Evolutionary conservation across 2,888 invertebrate genomes (phyloP).

Genomic region (Torymus tubicola): DNA sequence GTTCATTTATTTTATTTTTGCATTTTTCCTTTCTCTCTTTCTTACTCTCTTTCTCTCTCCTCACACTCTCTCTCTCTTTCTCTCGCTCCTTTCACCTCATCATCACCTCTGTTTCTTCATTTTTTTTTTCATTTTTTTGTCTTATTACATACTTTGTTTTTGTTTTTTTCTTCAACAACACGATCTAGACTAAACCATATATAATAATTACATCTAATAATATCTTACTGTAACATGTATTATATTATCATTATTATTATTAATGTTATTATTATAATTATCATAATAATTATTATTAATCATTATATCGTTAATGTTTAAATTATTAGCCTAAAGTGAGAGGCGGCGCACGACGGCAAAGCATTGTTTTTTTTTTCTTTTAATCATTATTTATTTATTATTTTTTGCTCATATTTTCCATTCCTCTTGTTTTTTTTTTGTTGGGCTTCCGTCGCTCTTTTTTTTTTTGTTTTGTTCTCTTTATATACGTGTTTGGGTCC

Average conservation of each 20-base stretch:
- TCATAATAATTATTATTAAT: constrained; percentile 68
- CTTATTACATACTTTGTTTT: constrained; percentile 64
- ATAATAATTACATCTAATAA: constrained; percentile 77
- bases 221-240: constrained; percentile 77
- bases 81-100: constrained; percentile 55
- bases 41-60: constrained; percentile 58
- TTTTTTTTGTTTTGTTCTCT: not conserved
- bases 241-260: constrained; percentile 73
- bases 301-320: constrained; percentile 72
- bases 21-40: constrained; percentile 45
- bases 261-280: constrained; percentile 72
- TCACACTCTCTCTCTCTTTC: constrained; percentile 37
- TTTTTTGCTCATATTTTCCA: constrained; percentile 60
- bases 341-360: constrained; percentile 76
- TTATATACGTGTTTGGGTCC: constrained; percentile 52
- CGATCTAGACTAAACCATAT: constrained; percentile 76
- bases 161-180: constrained; percentile 75
- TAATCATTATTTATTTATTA: constrained; percentile 59
- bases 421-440: constrained; percentile 63
- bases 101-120: constrained; percentile 46
- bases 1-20: constrained; percentile 50
- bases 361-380: constrained; percentile 67
- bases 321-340: constrained; percentile 76
- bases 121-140: constrained; percentile 44
- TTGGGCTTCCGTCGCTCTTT: not conserved